Base-by-base conservation (phyloP, 2,797 vertebrate species). In the Schizothorax lantsangensis region DNA sequence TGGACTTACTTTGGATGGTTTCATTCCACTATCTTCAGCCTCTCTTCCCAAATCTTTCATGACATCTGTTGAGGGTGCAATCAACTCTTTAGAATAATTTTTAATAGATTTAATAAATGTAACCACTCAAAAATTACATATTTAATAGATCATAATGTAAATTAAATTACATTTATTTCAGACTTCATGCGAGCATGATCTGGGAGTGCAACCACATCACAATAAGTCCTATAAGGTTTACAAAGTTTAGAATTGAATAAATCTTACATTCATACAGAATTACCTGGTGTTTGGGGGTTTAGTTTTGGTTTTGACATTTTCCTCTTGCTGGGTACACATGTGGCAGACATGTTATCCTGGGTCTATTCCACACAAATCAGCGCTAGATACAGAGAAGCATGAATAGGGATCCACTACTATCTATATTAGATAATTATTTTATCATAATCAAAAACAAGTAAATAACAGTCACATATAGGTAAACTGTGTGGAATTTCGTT, bases 241-340 rank as follows among this genome's bases (percentile, higher is more conserved):
- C 6, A 59, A 43, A 62, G 36, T 30, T 2, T 30, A 19, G 4
- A 26, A 36, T 47, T 30, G 6, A 5, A 75, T 73, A 45, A 40
- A 52, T 59, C 5, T 40, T 6, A 45, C 4, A 59, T 21, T 9
- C 21, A 68, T 62, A 21, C 23, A 73, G 21, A 33, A 38, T 79
- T 86, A 91, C 90, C 91, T 89, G 80, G 23, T 85, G 57, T 77
- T 38, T 87, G 89, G 33, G 79, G 77, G 85, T 87, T 91, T 62
- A 74, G 84, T 73, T 89, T 89, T 52, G 89, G 81, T 86, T 85
- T 91, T 11, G 90, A 73, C 78, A 79, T 82, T 78, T 91, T 92
- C 77, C 89, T 89, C 86, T 91, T 91, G 80, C 78, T 84, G 59
- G 86, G 43, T 49, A 85, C 26, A 40, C 86, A 91, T 23, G 83